phyloP scores from a whole-genome alignment of 1,140 invertebrate species.

The Batillaria attramentaria region DNA sequence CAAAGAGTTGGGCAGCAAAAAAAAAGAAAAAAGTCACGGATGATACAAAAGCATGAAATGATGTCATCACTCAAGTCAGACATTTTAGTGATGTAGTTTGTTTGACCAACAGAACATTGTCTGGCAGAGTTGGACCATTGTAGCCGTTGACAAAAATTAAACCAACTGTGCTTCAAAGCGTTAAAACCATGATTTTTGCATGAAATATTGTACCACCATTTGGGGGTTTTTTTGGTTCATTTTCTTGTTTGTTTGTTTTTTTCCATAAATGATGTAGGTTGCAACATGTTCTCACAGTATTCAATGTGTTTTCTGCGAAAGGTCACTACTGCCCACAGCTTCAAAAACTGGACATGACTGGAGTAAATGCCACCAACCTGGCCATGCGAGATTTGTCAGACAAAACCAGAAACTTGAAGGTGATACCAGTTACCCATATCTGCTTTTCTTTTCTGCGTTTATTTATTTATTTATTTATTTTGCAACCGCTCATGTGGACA shows the following conservation, averaged over 20 bases:
- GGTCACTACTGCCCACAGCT: conserved; percentile 7
- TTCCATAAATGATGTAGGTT: not conserved
- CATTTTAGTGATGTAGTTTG: not conserved
- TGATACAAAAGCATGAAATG: too few species aligned
- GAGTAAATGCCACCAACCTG: not conserved
- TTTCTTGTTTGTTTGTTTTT: not conserved
- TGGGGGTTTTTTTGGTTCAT: not conserved
- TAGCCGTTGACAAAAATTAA: not conserved
- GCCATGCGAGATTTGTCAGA: not conserved
- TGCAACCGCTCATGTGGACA: not conserved
- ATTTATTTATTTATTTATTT: not conserved
- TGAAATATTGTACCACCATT: not conserved
- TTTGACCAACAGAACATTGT: not conserved
- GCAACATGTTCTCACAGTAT: not conserved
- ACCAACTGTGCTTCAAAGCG: not conserved
- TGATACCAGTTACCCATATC: too few species aligned
- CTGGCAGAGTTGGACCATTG: not conserved
- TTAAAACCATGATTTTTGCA: not conserved
- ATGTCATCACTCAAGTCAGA: too few species aligned
- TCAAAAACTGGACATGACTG: conserved; percentile 2
- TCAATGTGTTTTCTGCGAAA: not conserved
- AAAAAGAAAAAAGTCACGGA: too few species aligned
- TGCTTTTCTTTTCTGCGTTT: not conserved
- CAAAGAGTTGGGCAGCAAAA: too few species aligned
- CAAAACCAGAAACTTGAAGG: not conserved